These are phyloP conservation scores for Caprella mutica DNA, from an alignment of 2,888 invertebrate genomes.

Conservation along the genomic window DNA sequence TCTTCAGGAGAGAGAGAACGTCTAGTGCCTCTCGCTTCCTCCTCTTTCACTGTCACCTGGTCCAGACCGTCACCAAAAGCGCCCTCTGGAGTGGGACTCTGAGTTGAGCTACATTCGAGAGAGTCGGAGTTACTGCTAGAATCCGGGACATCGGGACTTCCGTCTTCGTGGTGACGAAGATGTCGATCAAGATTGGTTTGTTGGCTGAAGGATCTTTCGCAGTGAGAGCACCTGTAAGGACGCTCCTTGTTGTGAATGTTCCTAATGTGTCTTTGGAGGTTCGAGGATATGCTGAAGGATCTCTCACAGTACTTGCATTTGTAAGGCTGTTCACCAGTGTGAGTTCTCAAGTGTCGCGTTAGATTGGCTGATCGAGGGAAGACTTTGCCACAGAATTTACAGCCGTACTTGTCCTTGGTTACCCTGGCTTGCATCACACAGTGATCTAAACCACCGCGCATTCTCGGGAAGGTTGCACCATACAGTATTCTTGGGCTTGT, in stretches of 20 bases:
- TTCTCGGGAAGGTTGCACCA: not conserved
- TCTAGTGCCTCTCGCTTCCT: not conserved
- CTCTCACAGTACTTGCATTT: conserved; percentile 97
- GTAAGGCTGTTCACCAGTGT: conserved; percentile 98
- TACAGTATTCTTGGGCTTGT: not conserved
- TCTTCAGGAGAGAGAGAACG: not conserved
- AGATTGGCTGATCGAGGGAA: conserved; percentile 97
- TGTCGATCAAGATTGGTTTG: conserved; percentile 98
- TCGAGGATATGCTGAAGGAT: conserved; percentile 97
- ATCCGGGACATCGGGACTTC: conserved; percentile 23
- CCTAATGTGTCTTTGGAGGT: conserved; percentile 92
- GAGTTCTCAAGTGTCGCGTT: conserved; percentile 89
- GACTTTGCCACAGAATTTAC: conserved; percentile 92
- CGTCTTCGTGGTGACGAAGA: conserved; percentile 87
- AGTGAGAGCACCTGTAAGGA: conserved; percentile 86
- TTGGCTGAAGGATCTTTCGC: conserved; percentile 95
- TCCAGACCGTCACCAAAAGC: not conserved
- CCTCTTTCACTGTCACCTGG: too few species aligned
- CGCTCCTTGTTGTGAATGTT: conserved; percentile 99
- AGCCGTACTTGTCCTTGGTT: conserved; percentile 51
- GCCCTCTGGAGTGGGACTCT: not conserved
- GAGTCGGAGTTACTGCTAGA: not conserved
- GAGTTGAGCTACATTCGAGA: not conserved
- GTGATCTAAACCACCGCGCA: not conserved
- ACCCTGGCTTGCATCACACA: conserved; percentile 1